Percentiles rank a stretch among this genome's conserved stretches.
Conservation (phyloP, 1,140 invertebrate genomes). For the Drosophila nebulosa region DNA sequence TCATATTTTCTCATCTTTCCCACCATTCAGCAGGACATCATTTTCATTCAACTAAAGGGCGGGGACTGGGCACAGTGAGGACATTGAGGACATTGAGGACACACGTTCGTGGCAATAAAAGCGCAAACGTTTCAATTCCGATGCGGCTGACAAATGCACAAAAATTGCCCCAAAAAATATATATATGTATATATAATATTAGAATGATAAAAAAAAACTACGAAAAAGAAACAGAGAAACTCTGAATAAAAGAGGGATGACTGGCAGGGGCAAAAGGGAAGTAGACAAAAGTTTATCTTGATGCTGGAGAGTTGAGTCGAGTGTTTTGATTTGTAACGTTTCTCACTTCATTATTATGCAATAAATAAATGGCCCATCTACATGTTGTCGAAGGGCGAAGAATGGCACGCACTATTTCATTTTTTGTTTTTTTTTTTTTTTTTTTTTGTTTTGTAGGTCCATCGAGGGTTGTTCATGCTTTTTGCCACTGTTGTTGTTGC, state of each 20-base stretch:
- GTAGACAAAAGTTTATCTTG: constrained; percentile 59
- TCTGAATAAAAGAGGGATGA: background rate
- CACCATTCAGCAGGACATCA: constrained; percentile 43
- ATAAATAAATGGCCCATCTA: constrained; percentile 71
- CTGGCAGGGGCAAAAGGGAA: background rate
- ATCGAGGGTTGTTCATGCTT: constrained; percentile 32
- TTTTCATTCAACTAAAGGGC: constrained; percentile 4
- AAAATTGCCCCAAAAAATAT: constrained; percentile 69
- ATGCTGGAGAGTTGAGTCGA: constrained; percentile 58
- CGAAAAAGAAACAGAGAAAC: constrained; percentile 3
- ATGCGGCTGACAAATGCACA: constrained; percentile 80
- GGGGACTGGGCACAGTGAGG: background rate
- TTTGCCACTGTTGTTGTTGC: constrained; percentile 5
- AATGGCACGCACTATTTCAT: background rate
- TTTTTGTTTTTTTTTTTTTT: background rate
- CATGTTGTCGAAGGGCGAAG: constrained; percentile 39
- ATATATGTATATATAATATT: constrained; percentile 52
- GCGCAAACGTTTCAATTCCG: constrained; percentile 79
- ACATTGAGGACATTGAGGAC: constrained; percentile 32
- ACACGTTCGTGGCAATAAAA: constrained; percentile 72
- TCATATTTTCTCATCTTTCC: constrained; percentile 55
- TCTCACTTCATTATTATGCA: constrained; percentile 81
- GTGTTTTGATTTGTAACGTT: constrained; percentile 81
- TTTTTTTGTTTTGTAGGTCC: constrained; percentile 3
- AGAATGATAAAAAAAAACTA: constrained; percentile 68